A percentile compares a stretch with the other conserved stretches of the same genome.
Evolutionary conservation across 2,113 vertebrate genomes (phyloP).

Genomic region (Candoia aspera): DNA sequence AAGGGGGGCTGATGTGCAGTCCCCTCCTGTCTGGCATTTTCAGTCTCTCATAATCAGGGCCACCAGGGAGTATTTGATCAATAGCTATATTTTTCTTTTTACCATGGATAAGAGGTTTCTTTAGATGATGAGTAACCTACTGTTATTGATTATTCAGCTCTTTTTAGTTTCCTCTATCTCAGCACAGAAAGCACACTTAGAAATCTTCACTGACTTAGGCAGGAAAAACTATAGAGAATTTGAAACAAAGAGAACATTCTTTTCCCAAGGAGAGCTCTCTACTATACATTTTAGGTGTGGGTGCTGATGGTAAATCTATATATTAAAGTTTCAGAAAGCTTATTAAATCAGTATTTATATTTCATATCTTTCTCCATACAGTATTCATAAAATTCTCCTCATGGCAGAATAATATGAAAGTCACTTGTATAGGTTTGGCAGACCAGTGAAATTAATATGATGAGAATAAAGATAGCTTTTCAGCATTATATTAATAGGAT

Average conservation of each 20-base stretch:
- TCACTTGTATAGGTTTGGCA: not conserved
- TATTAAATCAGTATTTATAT: constrained; percentile 12
- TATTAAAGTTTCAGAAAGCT: constrained; percentile 11
- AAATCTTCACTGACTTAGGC: not conserved
- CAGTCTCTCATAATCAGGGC: not conserved
- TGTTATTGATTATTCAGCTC: not conserved
- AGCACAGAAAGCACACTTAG: not conserved
- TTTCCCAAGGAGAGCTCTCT: not conserved
- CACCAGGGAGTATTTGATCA: not conserved
- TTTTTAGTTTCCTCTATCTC: not conserved
- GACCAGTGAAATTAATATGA: constrained; percentile 13
- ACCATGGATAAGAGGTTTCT: not conserved
- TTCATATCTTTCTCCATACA: constrained; percentile 23
- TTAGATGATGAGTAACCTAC: not conserved
- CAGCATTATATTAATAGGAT: not conserved
- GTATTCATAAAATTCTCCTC: constrained; percentile 22
- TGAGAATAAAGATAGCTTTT: constrained; percentile 19
- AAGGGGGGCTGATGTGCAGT: not conserved
- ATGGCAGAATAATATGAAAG: constrained; percentile 26
- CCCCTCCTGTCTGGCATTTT: not conserved
- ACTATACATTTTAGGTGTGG: not conserved
- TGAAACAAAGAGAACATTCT: not conserved
- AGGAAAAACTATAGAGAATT: not conserved
- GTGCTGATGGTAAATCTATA: not conserved
- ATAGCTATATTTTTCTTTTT: not conserved